Conservation (phyloP, 2,113 vertebrate genomes). For the Alligator sinensis region DNA sequence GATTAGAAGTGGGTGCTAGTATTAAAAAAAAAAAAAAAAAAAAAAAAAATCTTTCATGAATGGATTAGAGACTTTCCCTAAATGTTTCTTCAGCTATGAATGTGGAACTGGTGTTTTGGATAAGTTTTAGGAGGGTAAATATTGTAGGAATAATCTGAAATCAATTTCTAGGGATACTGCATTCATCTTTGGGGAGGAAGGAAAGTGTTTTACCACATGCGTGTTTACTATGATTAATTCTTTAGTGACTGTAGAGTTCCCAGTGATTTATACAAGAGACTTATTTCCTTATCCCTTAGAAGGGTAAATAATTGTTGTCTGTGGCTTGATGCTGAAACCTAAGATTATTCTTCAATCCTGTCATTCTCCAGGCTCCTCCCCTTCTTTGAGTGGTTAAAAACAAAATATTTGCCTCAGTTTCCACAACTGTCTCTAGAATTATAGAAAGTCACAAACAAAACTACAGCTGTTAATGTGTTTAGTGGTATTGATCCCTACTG, state of each 20-base stretch:
- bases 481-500: not conserved
- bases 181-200: not conserved
- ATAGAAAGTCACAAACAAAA: not conserved
- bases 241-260: not conserved
- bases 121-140: not conserved
- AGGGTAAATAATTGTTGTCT: not conserved
- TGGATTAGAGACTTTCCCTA: not conserved
- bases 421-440: not conserved
- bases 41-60: not conserved
- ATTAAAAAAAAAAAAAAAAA: slow-evolving; percentile 28
- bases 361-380: not conserved
- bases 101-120: not conserved
- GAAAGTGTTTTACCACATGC: not conserved
- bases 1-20: slow-evolving; percentile 51
- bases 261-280: not conserved
- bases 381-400: not conserved
- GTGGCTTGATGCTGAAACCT: not conserved
- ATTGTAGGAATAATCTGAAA: rapidly evolving
- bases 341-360: not conserved
- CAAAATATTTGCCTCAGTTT: not conserved
- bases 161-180: not conserved
- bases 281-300: not conserved
- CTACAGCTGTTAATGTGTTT: not conserved
- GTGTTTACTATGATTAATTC: not conserved
- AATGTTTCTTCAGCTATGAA: not conserved